Evolutionary conservation across 2,888 invertebrate species (phyloP), one percentile per base, ranked within the genome.

Genomic region (Julus scanicus): DNA sequence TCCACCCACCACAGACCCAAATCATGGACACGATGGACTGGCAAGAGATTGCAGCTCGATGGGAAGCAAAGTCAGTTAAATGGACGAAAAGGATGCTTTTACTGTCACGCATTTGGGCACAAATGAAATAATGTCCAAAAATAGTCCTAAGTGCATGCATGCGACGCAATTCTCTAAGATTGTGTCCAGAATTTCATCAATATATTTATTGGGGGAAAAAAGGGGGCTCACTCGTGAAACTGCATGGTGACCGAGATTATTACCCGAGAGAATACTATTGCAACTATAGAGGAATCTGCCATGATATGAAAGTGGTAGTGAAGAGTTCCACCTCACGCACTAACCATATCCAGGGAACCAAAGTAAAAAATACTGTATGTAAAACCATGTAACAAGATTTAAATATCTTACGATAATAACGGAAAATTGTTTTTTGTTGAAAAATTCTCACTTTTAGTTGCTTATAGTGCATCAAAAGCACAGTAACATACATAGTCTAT

Each of bases 51-150:
- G 17, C 63, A 63, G 63, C 63, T 63, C 17, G 63, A 63, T 63
- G 63, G 63, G 63, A 63, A 63, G 63, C n/a, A 63, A 63, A 63
- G 63, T 63, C 63, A 63, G 63, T 63, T 63, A 63, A 5, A n/a
- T 15, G 63, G 63, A 63, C 63, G 63, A 63, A 63, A 5, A 63
- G 63, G 63, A 63, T 63, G 63, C 63, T 63, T n/a, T 63, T 63
- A 63, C n/a, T n/a, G 63, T 63, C 63, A 63, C 63, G 17, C n/a
- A 63, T 17, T 17, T 63, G 63, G 63, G 63, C 63, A 17, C 63
- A 63, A 63, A 63, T 63, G 63, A 63, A 63, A 63, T 63, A 63
- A 63, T 63, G 63, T 63, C 63, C 63, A 63, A 63, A n/a, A 63
- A 63, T 63, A 63, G 63, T 63, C 63, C n/a, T 63, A n/a, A 63